A percentile compares a stretch with the other conserved stretches of the same genome.
These are phyloP conservation scores for Rotaria sp. DNA, from an alignment of 2,888 invertebrate genomes.

Conservation along the genomic window DNA sequence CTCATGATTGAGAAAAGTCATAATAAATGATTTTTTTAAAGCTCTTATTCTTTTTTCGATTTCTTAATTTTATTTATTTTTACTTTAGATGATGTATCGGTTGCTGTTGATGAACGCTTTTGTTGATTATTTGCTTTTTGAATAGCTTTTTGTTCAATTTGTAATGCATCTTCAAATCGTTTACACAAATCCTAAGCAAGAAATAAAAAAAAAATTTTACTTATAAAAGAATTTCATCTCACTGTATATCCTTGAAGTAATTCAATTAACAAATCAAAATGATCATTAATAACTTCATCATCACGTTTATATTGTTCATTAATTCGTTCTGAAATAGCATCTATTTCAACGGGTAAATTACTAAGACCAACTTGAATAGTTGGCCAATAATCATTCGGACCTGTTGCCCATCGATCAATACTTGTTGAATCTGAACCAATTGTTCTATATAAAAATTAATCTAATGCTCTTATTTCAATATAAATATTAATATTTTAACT, in stretches of 20 bases:
- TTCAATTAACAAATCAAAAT: conserved; percentile 26
- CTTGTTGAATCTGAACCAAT: conserved; percentile 47
- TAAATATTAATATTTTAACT: conserved; percentile 32
- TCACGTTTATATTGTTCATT: conserved; percentile 44
- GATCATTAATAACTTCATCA: not conserved
- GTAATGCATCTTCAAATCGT: conserved; percentile 54
- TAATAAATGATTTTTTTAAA: too few relatives aligned
- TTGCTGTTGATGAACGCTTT: not conserved
- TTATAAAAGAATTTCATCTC: too few relatives aligned
- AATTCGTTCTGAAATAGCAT: conserved; percentile 49
- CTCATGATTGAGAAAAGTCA: too few relatives aligned
- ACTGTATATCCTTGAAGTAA: conserved; percentile 25
- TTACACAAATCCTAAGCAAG: conserved; percentile 52
- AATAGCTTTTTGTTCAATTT: conserved; percentile 51
- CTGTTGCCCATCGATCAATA: conserved; percentile 51
- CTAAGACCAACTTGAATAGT: conserved; percentile 49
- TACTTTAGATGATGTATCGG: not conserved
- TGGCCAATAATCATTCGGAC: conserved; percentile 48
- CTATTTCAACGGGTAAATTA: conserved; percentile 49
- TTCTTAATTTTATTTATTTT: too few relatives aligned
- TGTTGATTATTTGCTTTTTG: conserved; percentile 50
- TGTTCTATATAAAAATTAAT: conserved; percentile 44
- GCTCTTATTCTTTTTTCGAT: too few relatives aligned
- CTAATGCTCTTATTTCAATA: too few relatives aligned
- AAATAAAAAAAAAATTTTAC: too few relatives aligned